Evolutionary conservation across 1,140 invertebrate species (phyloP).

Genomic region (silkworm (Bombyx mori)): ASM3026992v2 NC_085122.1:1999001-1999500

Average conservation of each 20-base stretch:
- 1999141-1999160: slow-evolving; percentile 94
- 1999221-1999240: slow-evolving; percentile 55
- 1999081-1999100: slow-evolving; percentile 89
- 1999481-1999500: slow-evolving; percentile 72
- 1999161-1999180: slow-evolving; percentile 78
- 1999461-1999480: slow-evolving; percentile 77
- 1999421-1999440: slow-evolving; percentile 59
- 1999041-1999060: slow-evolving; percentile 37
- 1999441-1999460: slow-evolving; percentile 52
- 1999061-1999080: slow-evolving; percentile 68
- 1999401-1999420: slow-evolving; percentile 49
- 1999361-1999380: slow-evolving; percentile 42
- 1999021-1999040: slow-evolving; percentile 30
- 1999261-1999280: slow-evolving; percentile 84
- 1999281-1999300: slow-evolving; percentile 20
- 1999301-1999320: slow-evolving; percentile 40
- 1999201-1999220: slow-evolving; percentile 53
- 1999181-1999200: slow-evolving; percentile 68
- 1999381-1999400: slow-evolving; percentile 36
- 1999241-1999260: slow-evolving; percentile 91
- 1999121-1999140: slow-evolving; percentile 93
- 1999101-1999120: slow-evolving; percentile 94
- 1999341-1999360: slow-evolving; percentile 37
- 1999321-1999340: slow-evolving; percentile 50
- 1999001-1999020: slow-evolving; percentile 13